Conservation (phyloP, 1,140 invertebrate species). For the Lasaia peninsularis region DNA sequence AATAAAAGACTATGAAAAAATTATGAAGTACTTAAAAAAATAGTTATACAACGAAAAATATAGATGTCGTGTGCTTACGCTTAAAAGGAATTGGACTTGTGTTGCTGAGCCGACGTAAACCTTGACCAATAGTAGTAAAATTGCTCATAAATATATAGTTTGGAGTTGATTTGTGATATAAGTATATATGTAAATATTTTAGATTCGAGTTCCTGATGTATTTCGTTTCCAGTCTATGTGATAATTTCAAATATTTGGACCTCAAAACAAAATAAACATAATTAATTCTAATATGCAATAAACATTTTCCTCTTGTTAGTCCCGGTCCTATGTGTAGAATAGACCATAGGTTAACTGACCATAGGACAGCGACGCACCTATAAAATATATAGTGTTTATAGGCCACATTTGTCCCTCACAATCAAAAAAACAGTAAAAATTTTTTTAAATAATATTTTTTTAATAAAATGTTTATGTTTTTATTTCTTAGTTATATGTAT, state of each 20-base stretch:
- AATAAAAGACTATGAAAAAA: conserved; percentile 1
- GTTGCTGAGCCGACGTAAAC: conserved; percentile 31
- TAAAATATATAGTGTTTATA: too few relatives aligned
- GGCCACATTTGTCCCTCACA: too few relatives aligned
- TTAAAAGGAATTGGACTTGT: conserved; percentile 9
- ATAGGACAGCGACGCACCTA: too few relatives aligned
- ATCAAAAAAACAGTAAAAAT: too few relatives aligned
- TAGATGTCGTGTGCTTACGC: conserved; percentile 14
- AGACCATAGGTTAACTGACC: too few relatives aligned
- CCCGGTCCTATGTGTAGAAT: too few relatives aligned
- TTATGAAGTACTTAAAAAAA: conserved; percentile 11
- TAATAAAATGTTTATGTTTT: neutral
- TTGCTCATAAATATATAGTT: conserved; percentile 64
- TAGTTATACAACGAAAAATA: conserved; percentile 6
- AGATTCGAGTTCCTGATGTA: conserved; percentile 58
- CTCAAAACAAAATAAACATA: conserved; percentile 3
- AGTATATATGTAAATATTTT: conserved; percentile 55
- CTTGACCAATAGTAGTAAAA: conserved; percentile 69
- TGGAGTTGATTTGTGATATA: conserved; percentile 69
- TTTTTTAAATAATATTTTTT: neutral
- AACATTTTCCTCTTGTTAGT: too few relatives aligned
- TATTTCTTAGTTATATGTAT: too few relatives aligned
- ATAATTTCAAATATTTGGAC: conserved; percentile 16
- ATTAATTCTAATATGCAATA: too few relatives aligned
- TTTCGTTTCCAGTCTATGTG: conserved; percentile 38